These are phyloP conservation scores for Cylindroiulus punctatus DNA, from an alignment of 2,888 invertebrate genomes.

Conservation along the genomic window DNA sequence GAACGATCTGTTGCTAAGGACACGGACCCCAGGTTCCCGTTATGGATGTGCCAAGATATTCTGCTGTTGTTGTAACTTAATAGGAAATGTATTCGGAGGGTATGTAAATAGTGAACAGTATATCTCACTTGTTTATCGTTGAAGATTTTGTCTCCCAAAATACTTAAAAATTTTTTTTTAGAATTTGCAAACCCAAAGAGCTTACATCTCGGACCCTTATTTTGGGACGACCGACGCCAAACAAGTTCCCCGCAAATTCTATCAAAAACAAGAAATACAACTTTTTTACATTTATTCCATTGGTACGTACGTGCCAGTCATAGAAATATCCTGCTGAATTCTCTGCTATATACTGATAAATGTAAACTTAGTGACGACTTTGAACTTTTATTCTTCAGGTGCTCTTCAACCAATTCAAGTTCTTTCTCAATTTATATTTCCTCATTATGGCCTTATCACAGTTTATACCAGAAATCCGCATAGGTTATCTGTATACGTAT, in stretches of 20 bases:
- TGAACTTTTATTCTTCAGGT: constrained; percentile 72
- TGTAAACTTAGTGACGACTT: constrained; percentile 14
- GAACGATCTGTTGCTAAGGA: constrained; percentile 67
- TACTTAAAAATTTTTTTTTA: constrained; percentile 71
- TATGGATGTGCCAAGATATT: constrained; percentile 50
- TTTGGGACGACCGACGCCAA: constrained; percentile 71
- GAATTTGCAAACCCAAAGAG: constrained; percentile 69
- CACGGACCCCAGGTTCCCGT: constrained; percentile 60
- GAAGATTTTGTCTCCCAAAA: background rate
- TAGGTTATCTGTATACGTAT: constrained; percentile 98
- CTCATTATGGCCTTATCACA: constrained; percentile 97
- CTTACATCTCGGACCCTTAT: constrained; percentile 65
- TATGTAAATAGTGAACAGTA: constrained; percentile 52
- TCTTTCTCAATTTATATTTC: constrained; percentile 98
- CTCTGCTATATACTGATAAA: background rate
- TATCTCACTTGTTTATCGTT: background rate
- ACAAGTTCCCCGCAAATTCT: constrained; percentile 92
- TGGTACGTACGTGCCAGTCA: too few species aligned
- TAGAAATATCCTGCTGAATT: background rate
- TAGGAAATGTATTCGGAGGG: constrained; percentile 60
- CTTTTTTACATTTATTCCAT: constrained; percentile 71
- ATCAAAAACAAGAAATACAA: constrained; percentile 99
- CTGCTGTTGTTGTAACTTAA: constrained; percentile 56
- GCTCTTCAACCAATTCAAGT: constrained; percentile 97
- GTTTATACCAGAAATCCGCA: constrained; percentile 95